Evolutionary conservation across 2,797 vertebrate genomes (phyloP).

Genomic region (Urocyon cinereoargenteus): DNA sequence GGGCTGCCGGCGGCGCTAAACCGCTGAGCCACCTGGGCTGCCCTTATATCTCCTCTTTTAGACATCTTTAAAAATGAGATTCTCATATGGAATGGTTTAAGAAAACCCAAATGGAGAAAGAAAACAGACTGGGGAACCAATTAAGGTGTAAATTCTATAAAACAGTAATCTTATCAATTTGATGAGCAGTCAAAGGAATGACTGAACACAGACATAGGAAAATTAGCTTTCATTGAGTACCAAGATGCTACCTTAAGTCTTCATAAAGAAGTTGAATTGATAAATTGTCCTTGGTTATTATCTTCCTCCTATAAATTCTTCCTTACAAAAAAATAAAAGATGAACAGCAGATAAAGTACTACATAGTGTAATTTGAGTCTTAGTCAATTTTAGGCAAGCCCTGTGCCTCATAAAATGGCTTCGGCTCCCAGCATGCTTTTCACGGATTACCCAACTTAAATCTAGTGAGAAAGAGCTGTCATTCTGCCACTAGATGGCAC

Average conservation of each 20-base stretch:
- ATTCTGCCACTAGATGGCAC: constrained; percentile 73
- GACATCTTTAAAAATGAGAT: constrained; percentile 43
- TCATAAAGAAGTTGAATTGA: constrained; percentile 39
- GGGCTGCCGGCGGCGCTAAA: too few relatives aligned
- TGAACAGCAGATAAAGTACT: not conserved
- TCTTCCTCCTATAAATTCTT: constrained; percentile 5
- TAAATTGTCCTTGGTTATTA: not conserved
- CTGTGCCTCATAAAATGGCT: constrained; percentile 52
- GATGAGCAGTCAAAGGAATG: not conserved
- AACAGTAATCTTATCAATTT: not conserved
- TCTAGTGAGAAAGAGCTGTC: constrained; percentile 12
- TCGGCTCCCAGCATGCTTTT: constrained; percentile 30
- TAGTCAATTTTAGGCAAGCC: not conserved
- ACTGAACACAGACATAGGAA: not conserved
- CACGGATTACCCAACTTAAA: not conserved
- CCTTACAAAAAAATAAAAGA: not conserved
- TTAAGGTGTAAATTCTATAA: constrained; percentile 20
- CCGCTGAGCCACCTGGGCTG: too few relatives aligned
- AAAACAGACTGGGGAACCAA: not conserved
- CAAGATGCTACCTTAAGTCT: not conserved
- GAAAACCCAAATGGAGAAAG: not conserved
- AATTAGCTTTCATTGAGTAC: not conserved
- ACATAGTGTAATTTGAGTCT: not conserved
- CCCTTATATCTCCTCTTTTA: not conserved
- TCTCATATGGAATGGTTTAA: not conserved